Base-by-base conservation (phyloP, 2,888 invertebrate species). In the Aspidiotus rigidus region DNA sequence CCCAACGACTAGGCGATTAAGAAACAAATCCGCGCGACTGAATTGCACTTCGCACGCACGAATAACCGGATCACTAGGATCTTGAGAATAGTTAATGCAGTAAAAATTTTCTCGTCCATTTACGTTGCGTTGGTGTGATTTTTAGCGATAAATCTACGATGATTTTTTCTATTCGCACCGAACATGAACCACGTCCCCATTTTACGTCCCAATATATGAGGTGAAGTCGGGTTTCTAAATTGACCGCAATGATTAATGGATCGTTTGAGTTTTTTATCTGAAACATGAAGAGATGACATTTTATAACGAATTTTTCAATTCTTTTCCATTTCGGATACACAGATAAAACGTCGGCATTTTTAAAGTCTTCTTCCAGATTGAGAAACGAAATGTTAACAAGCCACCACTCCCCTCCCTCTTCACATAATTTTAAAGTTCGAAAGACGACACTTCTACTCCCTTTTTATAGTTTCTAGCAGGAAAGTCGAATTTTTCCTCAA, bases 171-270 rank as follows among this genome's bases (percentile, higher is more conserved):
- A 75, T 79, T 80, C 73, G 80, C 80, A 62, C 82, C 82, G 73
- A 83, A 83, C 61, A 80, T 83, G 74, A 83, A 83, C 83, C 83
- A 83, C 16, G 81, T 82, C 67, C 82, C 83, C 72, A 83, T 81
- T 75, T 82, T 82, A 55, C 82, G 78, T 59, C 83, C 82, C 73
- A 83, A 74, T 28, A 82, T 82, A 72, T 78, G 77, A 2, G 78
- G 59, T 9, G 67, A 77, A 63, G 77, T 77, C 39, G 79, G 77
- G 15, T 28, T 67, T 44, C 67, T 67, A 40, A 60, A 53, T 60
- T 64, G 53, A 7, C 64, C 64, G 28, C 54, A 54, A 54, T 64
- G 49, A 15, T 54, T 49, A 6, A 64, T 53, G 7, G 64, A 64
- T 40, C 64, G 53, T 15, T 64, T 64, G 11, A 64, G 28, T 49